These are phyloP conservation scores for Strigops habroptila DNA, from an alignment of 2,113 vertebrate species.

Conservation along the genomic window DNA sequence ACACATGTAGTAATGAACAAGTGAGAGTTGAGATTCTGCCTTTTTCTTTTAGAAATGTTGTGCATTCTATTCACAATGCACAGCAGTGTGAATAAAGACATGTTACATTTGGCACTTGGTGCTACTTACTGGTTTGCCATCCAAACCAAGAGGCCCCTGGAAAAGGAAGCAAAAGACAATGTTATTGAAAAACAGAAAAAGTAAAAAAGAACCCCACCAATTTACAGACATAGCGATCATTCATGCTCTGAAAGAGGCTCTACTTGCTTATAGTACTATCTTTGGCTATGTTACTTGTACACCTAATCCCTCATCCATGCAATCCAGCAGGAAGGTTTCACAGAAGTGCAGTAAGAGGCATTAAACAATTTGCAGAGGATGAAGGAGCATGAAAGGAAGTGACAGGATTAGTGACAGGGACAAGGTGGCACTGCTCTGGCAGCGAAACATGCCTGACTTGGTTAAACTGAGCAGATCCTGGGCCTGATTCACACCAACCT, in stretches of 20 bases:
- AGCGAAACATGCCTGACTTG: background rate
- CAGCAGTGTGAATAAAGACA: background rate
- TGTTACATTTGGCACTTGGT: background rate
- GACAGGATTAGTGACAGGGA: conserved; percentile 30
- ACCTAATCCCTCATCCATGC: conserved; percentile 26
- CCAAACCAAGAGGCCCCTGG: conserved; percentile 93
- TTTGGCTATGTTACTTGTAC: background rate
- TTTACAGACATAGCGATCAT: background rate
- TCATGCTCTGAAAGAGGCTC: conserved; percentile 13
- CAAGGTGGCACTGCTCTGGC: background rate
- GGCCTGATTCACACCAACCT: background rate
- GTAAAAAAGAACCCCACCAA: background rate
- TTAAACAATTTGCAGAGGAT: background rate
- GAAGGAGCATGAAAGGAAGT: background rate
- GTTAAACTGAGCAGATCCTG: background rate
- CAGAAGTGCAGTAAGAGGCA: background rate
- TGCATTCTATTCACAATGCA: too few relatives aligned
- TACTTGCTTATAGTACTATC: background rate
- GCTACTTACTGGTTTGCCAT: conserved; percentile 93
- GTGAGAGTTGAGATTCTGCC: background rate
- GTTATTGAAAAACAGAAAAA: background rate
- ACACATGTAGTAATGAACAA: background rate
- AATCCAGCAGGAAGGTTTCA: conserved; percentile 10
- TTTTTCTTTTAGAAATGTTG: too few relatives aligned
- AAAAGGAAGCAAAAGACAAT: background rate